Evolutionary conservation across 2,888 invertebrate genomes (phyloP), one percentile per base, ranked within the genome.

Genomic region (Lithophane ornitopus): DNA sequence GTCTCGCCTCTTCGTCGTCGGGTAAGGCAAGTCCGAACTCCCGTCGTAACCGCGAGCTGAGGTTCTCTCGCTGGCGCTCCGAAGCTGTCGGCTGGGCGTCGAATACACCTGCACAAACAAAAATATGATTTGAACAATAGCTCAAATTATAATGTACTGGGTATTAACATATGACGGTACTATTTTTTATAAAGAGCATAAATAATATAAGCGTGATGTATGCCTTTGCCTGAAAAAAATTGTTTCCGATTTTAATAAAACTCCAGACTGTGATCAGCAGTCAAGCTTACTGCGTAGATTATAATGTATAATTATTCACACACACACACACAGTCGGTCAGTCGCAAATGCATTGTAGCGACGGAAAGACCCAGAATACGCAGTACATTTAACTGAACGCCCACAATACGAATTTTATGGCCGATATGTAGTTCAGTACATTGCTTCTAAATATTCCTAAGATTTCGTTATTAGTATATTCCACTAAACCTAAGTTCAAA

Each of bases 11-110:
- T 86, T 98, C 97, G 91, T 98, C 98, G 78, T 98, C 97, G 39
- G 97, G 97, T 79, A 98, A 94, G 81, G 98, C 97, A 73, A 98
- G 96, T 52, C 98, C 98, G 94, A 98, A 98, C 92, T 98, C 98
- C 83, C 98, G 97, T 88, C 98, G 97, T 84, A 99, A 96, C 87
- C 99, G 97, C 91, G 98, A 98, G 86, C 98, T 98, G 74, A 99
- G 97, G 95, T 98, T 98, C 95, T 99, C 99, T 85, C 99, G 97
- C 91, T 98, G 98, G 70, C 98, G 97, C 94, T 99, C 99, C 67
- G 98, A 97, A 78, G 98, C 97, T 26, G 99, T 98, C 58, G 99
- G 98, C 85, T 98, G 98, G 4, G 98, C 98, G 96, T 98, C 98
- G 91, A 98, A 98, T 94, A 98, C 98, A 88, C 97, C 97, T 97